Conservation (phyloP, 2,113 vertebrate species). For the Notiomystis cincta region DNA sequence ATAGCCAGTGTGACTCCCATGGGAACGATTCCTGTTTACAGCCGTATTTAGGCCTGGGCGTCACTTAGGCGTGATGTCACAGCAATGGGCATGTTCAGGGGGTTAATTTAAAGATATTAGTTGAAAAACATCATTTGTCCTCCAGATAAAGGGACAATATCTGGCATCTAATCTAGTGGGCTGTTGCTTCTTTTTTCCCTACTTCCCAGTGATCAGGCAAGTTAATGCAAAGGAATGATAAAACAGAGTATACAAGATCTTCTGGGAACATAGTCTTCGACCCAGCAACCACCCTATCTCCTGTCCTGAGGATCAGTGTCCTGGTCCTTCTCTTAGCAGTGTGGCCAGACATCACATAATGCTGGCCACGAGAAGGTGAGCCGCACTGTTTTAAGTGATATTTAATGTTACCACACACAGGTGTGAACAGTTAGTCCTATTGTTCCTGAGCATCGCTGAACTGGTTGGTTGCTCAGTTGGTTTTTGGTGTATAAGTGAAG, state of each 20-base stretch:
- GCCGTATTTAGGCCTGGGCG: slow-evolving; percentile 30
- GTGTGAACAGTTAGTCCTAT: not conserved
- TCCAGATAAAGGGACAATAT: not conserved
- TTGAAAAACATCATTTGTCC: not conserved
- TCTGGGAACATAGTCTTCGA: not conserved
- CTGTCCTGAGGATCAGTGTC: not conserved
- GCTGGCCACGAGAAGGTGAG: not conserved
- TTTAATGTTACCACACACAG: not conserved
- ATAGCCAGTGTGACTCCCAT: not conserved
- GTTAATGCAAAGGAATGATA: not conserved
- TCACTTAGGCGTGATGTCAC: slow-evolving; percentile 38
- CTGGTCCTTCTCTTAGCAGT: not conserved
- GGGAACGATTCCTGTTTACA: slow-evolving; percentile 32
- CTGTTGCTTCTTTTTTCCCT: not conserved
- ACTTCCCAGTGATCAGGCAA: not conserved
- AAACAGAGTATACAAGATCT: not conserved
- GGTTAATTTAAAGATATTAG: slow-evolving; percentile 2
- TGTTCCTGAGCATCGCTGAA: not conserved
- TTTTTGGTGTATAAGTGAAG: not conserved
- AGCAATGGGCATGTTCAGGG: not conserved
- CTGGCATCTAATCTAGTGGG: not conserved
- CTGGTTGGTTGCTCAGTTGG: not conserved
- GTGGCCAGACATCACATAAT: not conserved
- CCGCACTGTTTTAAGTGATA: not conserved
- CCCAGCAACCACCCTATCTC: not conserved